These are phyloP conservation scores for Grammomys dolichurus DNA, from an alignment of 2,113 vertebrate genomes.

Conservation along the genomic window DNA sequence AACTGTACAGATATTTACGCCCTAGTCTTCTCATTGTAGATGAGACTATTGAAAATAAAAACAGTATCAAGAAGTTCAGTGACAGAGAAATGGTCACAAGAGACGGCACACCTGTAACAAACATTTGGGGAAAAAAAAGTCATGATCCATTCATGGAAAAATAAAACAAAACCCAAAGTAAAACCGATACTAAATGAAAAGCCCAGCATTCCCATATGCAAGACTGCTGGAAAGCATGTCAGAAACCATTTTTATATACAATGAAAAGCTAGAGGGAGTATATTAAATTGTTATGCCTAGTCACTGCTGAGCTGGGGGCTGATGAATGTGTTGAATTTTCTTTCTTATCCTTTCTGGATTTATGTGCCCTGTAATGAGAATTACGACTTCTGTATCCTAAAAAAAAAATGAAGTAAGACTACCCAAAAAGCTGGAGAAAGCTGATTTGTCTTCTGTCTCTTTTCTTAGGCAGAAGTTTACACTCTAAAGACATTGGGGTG, in stretches of 20 bases:
- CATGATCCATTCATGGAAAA: not conserved
- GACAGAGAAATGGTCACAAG: not conserved
- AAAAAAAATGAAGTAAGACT: conserved; percentile 22
- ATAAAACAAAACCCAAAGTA: not conserved
- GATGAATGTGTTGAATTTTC: conserved; percentile 35
- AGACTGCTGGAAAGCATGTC: not conserved
- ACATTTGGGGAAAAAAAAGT: not conserved
- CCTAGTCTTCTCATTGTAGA: not conserved
- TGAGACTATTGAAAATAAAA: not conserved
- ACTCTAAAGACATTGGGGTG: not conserved
- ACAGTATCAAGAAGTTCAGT: not conserved
- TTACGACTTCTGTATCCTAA: conserved; percentile 3
- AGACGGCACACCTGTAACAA: not conserved
- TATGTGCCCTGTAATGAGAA: not conserved
- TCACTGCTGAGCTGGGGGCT: conserved; percentile 29
- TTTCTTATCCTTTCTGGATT: conserved; percentile 43
- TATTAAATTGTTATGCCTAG: conserved; percentile 49
- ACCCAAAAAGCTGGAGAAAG: not conserved
- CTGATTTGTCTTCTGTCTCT: not conserved
- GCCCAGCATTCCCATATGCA: not conserved
- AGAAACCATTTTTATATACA: not conserved
- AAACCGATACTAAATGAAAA: not conserved
- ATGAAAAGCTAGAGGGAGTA: not conserved
- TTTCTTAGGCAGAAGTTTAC: not conserved
- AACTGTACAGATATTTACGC: not conserved